These are phyloP conservation scores for Macrochelys suwanniensis DNA, from an alignment of 2,797 vertebrate species.

Conservation along the genomic window DNA sequence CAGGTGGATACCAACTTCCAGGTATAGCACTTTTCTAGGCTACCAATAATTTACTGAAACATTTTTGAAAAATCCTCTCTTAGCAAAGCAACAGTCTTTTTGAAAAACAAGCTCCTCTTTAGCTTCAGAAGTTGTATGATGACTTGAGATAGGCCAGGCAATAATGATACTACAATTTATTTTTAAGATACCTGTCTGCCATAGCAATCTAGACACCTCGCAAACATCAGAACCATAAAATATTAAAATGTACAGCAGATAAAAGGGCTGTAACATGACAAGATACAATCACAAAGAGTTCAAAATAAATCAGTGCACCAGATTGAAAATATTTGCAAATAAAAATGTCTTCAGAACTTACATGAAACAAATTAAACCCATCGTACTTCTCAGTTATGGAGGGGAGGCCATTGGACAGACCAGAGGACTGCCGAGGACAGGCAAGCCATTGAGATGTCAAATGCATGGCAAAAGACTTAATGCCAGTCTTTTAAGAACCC, in stretches of 20 bases:
- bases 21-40: background rate
- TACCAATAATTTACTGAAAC: conserved; percentile 23
- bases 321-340: background rate
- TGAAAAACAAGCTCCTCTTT: background rate
- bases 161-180: background rate
- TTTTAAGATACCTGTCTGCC: conserved; percentile 12
- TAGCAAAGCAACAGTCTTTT: background rate
- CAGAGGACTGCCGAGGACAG: background rate
- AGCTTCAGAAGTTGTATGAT: background rate
- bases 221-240: background rate
- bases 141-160: background rate
- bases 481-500: background rate
- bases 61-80: background rate
- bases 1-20: background rate
- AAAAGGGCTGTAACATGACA: background rate
- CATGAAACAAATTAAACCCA: background rate
- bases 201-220: conserved; percentile 17
- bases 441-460: background rate
- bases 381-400: background rate
- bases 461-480: fast-evolving
- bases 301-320: background rate
- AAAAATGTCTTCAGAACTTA: background rate
- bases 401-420: background rate
- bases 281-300: conserved; percentile 16
- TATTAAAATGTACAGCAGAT: background rate